Evolutionary conservation across 2,888 invertebrate genomes (phyloP).

Genomic region (Cryptocheilus praepositus): DNA sequence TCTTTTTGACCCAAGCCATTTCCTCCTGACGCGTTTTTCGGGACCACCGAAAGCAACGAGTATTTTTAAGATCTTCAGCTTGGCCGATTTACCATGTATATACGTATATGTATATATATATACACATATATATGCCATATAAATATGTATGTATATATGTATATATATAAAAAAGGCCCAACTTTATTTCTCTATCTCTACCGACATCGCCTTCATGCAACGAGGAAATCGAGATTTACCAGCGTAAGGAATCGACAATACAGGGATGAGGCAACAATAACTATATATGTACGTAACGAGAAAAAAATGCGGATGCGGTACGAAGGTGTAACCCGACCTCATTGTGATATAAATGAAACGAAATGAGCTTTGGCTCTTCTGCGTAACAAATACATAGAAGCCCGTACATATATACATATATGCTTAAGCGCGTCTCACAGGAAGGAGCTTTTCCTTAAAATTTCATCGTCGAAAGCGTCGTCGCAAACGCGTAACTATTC

Average conservation of each 20-base stretch:
- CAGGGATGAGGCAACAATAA: constrained; percentile 75
- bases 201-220: constrained; percentile 73
- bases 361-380: constrained; percentile 40
- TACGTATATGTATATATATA: constrained; percentile 19
- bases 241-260: constrained; percentile 73
- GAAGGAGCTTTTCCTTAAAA: constrained; percentile 21
- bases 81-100: too few species aligned
- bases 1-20: too few species aligned
- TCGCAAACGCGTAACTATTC: constrained; percentile 27
- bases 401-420: constrained; percentile 24
- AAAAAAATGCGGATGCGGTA: constrained; percentile 30
- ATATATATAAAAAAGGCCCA: constrained; percentile 47
- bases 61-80: too few species aligned
- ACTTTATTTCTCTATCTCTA: constrained; percentile 72
- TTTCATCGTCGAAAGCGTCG: constrained; percentile 18
- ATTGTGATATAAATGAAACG: constrained; percentile 67
- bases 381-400: constrained; percentile 21
- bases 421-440: constrained; percentile 29
- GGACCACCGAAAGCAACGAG: too few species aligned
- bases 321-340: constrained; percentile 54
- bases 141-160: constrained; percentile 9
- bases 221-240: constrained; percentile 62
- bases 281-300: constrained; percentile 67
- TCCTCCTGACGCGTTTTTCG: too few species aligned
- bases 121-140: constrained; percentile 32